A percentile compares a stretch with the other conserved stretches of the same genome.
Evolutionary conservation across 1,140 invertebrate species (phyloP).

Genomic region (Asbolus verrucosus): DNA sequence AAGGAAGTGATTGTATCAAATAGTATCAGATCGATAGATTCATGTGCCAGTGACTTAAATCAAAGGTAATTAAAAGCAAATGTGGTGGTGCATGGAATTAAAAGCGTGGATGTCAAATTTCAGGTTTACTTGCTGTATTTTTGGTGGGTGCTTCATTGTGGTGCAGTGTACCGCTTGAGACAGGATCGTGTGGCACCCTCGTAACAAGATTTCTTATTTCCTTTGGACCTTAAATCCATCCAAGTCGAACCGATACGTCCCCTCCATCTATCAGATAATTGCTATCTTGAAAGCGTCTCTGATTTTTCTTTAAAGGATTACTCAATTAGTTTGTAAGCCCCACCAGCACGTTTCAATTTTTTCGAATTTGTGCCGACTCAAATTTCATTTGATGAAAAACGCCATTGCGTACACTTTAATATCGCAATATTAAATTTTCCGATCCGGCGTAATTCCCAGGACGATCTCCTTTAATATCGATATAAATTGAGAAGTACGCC

Average conservation of each 20-base stretch:
- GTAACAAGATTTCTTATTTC: not conserved
- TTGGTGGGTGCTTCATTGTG: too few species aligned
- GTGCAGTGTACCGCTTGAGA: too few species aligned
- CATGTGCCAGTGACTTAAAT: too few species aligned
- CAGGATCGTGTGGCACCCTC: too few species aligned
- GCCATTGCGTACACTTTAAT: not conserved
- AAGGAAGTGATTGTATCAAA: too few species aligned
- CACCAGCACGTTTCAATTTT: constrained; percentile 3
- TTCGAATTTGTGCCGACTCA: not conserved
- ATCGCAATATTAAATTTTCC: constrained; percentile 27
- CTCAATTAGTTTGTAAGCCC: constrained; percentile 14
- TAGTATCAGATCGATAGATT: too few species aligned
- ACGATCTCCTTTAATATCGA: too few species aligned
- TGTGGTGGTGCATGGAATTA: too few species aligned
- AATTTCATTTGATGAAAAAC: not conserved
- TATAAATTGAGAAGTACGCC: constrained; percentile 1
- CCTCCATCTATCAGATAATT: constrained; percentile 8
- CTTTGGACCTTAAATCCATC: not conserved
- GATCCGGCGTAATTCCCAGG: constrained; percentile 5
- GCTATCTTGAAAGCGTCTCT: constrained; percentile 11
- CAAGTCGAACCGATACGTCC: not conserved
- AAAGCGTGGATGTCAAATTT: too few species aligned
- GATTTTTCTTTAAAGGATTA: constrained; percentile 21
- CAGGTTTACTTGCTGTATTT: too few species aligned
- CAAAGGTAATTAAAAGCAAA: too few species aligned